A percentile compares a stretch with the other conserved stretches of the same genome.
Conservation (phyloP, 2,113 vertebrate species). For the Hippocampus zosterae region DNA sequence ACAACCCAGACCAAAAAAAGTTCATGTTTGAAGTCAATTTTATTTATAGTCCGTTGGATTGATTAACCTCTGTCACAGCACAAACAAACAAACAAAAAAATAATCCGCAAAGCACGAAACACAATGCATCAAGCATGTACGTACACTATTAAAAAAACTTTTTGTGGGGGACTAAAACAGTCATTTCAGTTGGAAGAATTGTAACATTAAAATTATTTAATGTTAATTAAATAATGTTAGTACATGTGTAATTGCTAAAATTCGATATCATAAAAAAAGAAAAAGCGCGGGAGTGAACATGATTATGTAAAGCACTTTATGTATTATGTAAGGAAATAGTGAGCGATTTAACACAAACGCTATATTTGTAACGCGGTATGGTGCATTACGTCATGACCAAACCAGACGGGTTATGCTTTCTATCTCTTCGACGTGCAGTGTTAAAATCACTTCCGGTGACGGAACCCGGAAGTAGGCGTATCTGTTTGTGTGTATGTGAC, state of each 20-base stretch:
- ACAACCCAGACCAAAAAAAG: neutral
- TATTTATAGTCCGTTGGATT: neutral
- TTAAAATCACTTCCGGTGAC: slow-evolving; percentile 28
- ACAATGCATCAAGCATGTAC: too few relatives aligned
- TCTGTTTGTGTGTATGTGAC: neutral
- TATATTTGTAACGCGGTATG: neutral
- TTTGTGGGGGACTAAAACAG: too few relatives aligned
- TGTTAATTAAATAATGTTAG: too few relatives aligned
- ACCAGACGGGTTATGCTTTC: neutral
- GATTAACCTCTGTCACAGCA: neutral
- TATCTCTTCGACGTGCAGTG: too few relatives aligned
- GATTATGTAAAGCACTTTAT: slow-evolving; percentile 2
- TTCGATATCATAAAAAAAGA: neutral
- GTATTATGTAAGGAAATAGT: neutral
- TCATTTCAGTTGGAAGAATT: too few relatives aligned
- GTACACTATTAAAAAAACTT: too few relatives aligned
- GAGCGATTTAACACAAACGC: neutral
- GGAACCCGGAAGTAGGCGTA: slow-evolving; percentile 42
- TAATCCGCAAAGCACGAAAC: too few relatives aligned
- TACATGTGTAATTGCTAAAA: slow-evolving; percentile 3
- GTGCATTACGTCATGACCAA: neutral
- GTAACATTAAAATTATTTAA: too few relatives aligned
- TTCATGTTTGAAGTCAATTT: neutral
- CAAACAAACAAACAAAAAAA: too few relatives aligned
- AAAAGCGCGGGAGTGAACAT: neutral